Conservation (phyloP, 2,797 vertebrate species). For the Dryobates pubescens region DNA sequence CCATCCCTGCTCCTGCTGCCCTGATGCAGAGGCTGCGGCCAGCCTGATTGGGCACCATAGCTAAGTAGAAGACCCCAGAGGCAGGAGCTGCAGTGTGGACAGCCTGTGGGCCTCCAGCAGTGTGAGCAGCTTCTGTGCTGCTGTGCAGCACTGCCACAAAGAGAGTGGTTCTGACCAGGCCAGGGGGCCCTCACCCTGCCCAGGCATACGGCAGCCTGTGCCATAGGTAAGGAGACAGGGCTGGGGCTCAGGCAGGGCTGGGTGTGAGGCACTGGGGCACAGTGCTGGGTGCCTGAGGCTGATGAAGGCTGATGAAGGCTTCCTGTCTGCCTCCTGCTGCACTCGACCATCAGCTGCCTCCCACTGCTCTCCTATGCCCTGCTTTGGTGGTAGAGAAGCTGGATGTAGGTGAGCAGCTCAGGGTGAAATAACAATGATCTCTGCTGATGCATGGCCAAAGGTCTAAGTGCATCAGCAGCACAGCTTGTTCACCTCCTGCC, state of each 20-base stretch:
- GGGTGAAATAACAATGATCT: background rate
- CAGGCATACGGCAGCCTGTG: accelerated
- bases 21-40: background rate
- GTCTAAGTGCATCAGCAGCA: background rate
- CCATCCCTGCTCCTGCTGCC: too few species aligned
- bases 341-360: background rate
- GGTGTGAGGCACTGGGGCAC: too few species aligned
- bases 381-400: background rate
- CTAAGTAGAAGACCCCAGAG: background rate
- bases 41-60: accelerated
- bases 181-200: too few species aligned
- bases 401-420: background rate
- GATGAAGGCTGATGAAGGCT: accelerated
- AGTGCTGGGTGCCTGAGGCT: too few species aligned
- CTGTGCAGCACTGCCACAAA: background rate
- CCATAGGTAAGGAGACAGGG: accelerated
- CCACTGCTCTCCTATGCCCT: background rate
- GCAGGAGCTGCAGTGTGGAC: background rate
- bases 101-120: background rate
- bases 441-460: background rate
- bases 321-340: accelerated
- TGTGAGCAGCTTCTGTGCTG: accelerated
- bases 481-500: background rate
- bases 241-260: background rate
- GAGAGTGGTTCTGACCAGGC: accelerated